Evolutionary conservation across 2,113 vertebrate species (phyloP), one percentile per base, ranked within the genome.

Genomic region (Galemys pyrenaicus): DNA sequence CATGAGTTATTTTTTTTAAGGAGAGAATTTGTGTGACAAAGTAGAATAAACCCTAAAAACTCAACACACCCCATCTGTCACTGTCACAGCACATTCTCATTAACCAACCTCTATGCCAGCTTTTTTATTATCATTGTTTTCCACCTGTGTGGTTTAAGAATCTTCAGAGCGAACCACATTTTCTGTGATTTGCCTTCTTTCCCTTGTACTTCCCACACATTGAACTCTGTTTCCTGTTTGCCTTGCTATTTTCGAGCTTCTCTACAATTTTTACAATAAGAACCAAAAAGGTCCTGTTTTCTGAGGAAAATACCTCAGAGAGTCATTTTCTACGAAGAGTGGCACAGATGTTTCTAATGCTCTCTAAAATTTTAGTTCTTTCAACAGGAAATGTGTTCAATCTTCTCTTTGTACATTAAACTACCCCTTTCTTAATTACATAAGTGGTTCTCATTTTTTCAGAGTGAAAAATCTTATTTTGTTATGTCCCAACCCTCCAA

Each of bases 181-280:
- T 78, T 68, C 56, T 54, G 80, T 58, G 11, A 67, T 37, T 70
- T 30, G 44, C 30, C 35, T 35, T 35, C 81, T 67, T 93, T 71
- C 93, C 26, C 84, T 77, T 19, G 37, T 71, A 28, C 73, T 91
- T 93, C 77, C 71, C 81, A 91, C 51, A 77, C 24, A 79, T 9
- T 46, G 22, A 93, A 65, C 35, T 81, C 56, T 46, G 83, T 58
- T 94, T 97, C 96, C 91, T 95, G 92, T 95, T 92, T 87, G 71
- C 51, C 62, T 89, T 51, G 67, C 32, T 39, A 5, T 94, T 68
- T 74, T 56, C 32, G 81, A 73, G 28, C 37, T 81, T 80, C 80
- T 96, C 64, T 62, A 73, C 60, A 71, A n/a, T 75, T 73, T 94
- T 89, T 85, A 87, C 54, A 60, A 11, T 37, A 22, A 87, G 41